phyloP scores from a whole-genome alignment of 2,888 invertebrate species.

The Caenorhabditis angaria region DNA sequence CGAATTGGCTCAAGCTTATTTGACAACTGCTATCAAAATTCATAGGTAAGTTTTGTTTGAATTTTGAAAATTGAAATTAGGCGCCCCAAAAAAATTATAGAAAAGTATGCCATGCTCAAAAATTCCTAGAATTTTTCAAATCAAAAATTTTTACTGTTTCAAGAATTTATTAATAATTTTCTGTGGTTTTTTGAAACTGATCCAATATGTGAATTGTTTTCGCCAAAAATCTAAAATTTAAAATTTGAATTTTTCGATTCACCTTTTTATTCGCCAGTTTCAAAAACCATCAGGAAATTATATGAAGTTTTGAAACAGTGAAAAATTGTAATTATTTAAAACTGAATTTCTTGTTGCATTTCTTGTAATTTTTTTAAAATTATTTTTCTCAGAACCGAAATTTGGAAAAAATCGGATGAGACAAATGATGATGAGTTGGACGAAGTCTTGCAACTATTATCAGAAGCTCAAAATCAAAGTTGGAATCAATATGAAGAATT shows the following conservation, averaged over 20 bases:
- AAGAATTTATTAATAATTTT: too few relatives aligned
- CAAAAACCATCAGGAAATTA: too few relatives aligned
- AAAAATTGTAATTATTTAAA: background rate
- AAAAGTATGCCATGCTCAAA: too few relatives aligned
- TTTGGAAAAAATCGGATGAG: slow-evolving; percentile 17
- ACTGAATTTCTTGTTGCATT: background rate
- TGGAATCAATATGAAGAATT: slow-evolving; percentile 45
- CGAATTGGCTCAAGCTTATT: slow-evolving; percentile 88
- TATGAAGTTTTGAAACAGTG: too few relatives aligned
- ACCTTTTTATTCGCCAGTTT: too few relatives aligned
- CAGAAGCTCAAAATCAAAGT: slow-evolving; percentile 7
- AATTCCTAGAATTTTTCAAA: too few relatives aligned
- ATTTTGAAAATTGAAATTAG: background rate
- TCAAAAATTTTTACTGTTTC: too few relatives aligned
- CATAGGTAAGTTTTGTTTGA: slow-evolving; percentile 47
- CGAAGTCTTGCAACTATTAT: slow-evolving; percentile 29
- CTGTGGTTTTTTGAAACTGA: too few relatives aligned
- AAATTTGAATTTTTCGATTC: too few relatives aligned
- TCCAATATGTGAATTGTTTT: too few relatives aligned
- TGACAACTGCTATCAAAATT: slow-evolving; percentile 86
- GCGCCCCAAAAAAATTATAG: too few relatives aligned
- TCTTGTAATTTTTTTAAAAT: background rate
- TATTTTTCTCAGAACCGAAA: slow-evolving; percentile 1
- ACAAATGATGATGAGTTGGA: slow-evolving; percentile 13
- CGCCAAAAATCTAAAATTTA: too few relatives aligned